phyloP scores from a whole-genome alignment of 2,797 vertebrate genomes.

The Lepilemur ruficaudatus region DNA sequence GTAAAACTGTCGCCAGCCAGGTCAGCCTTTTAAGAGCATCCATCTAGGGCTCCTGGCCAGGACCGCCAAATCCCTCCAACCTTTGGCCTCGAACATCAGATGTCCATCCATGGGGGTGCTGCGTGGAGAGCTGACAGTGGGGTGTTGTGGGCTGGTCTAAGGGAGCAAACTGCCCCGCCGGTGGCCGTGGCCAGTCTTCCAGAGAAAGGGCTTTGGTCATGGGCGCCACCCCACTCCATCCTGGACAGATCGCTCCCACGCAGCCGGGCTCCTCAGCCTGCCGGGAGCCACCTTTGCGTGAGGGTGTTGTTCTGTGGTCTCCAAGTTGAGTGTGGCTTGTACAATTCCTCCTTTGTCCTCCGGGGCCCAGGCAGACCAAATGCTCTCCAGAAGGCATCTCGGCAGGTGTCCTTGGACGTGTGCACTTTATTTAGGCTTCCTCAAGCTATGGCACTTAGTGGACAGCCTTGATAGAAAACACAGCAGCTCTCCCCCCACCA shows the following conservation, averaged over 20 bases:
- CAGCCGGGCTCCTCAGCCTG: neutral
- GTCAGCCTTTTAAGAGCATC: neutral
- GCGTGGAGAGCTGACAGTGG: neutral
- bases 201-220: neutral
- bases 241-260: neutral
- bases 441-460: conserved; percentile 2
- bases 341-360: conserved; percentile 28
- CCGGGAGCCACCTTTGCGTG: neutral
- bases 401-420: conserved; percentile 12
- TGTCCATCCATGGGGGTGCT: neutral
- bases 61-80: neutral
- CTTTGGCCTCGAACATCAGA: neutral
- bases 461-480: conserved; percentile 17
- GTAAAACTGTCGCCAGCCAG: neutral
- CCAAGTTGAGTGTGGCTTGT: neutral
- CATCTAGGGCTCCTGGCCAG: neutral
- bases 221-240: neutral
- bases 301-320: neutral
- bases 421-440: conserved; percentile 41
- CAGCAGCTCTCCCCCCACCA: neutral
- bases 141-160: neutral
- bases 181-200: neutral
- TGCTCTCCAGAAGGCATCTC: conserved; percentile 60
- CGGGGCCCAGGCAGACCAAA: neutral
- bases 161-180: neutral